phyloP scores from a whole-genome alignment of 1,140 invertebrate species.

The Drosophila biarmipes region DNA sequence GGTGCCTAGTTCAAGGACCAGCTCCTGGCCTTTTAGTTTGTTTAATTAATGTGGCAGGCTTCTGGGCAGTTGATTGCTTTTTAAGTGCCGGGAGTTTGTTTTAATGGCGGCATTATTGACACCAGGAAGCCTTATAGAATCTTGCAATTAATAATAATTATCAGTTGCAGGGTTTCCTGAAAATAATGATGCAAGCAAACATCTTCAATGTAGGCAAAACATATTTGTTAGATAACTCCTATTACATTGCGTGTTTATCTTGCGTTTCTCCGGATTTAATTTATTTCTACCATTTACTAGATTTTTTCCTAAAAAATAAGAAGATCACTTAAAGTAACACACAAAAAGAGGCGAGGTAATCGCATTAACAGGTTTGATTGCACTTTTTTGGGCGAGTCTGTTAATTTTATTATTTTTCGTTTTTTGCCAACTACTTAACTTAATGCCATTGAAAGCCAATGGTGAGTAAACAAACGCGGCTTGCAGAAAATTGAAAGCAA shows the following conservation, averaged over 20 bases:
- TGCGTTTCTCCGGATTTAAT: slow-evolving; percentile 11
- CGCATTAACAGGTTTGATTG: slow-evolving; percentile 65
- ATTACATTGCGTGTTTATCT: slow-evolving; percentile 5
- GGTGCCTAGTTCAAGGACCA: slow-evolving; percentile 15
- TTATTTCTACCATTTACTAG: slow-evolving; percentile 5
- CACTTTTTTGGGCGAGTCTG: slow-evolving; percentile 51
- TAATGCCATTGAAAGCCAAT: slow-evolving; percentile 21
- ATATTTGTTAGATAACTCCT: neutral
- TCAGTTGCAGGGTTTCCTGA: too few relatives aligned
- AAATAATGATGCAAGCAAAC: too few relatives aligned
- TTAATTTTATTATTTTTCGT: slow-evolving; percentile 42
- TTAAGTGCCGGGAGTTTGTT: slow-evolving; percentile 63
- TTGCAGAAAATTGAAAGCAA: slow-evolving; percentile 19
- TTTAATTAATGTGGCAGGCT: slow-evolving; percentile 55
- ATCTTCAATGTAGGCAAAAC: neutral
- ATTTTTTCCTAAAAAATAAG: slow-evolving; percentile 11
- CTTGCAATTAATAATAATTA: neutral
- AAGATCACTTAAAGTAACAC: slow-evolving; percentile 53
- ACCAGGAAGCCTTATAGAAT: neutral
- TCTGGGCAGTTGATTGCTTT: slow-evolving; percentile 61
- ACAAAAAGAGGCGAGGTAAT: slow-evolving; percentile 39
- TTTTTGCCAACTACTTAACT: slow-evolving; percentile 44
- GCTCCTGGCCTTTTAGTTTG: slow-evolving; percentile 44
- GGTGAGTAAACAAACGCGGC: slow-evolving; percentile 27
- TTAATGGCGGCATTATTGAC: slow-evolving; percentile 7